phyloP scores from a whole-genome alignment of 2,113 vertebrate species.

The Sapajus apella region DNA sequence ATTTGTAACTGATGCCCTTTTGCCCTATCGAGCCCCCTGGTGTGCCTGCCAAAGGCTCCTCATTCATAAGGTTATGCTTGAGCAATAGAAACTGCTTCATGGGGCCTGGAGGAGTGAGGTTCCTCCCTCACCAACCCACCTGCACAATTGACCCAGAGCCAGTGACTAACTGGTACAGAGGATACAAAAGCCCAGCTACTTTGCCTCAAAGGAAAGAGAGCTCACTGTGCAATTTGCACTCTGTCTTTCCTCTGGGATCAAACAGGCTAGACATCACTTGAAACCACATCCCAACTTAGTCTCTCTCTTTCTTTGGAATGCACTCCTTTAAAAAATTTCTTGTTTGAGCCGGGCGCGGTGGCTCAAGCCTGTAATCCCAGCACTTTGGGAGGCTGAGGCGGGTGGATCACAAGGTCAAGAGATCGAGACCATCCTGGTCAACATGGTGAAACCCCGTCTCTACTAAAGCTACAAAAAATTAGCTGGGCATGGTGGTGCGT shows the following conservation, averaged over 20 bases:
- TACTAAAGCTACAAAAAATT: no score
- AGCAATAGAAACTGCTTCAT: neutral
- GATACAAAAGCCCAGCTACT: neutral
- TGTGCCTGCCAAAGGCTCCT: neutral
- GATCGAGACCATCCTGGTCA: no score
- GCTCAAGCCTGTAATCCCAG: no score
- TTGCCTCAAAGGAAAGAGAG: neutral
- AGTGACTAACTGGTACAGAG: neutral
- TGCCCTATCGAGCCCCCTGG: neutral
- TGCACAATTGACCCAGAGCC: neutral
- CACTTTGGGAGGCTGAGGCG: no score
- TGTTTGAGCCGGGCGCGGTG: no score
- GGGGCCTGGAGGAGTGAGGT: no score
- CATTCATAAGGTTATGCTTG: neutral
- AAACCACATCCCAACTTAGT: neutral
- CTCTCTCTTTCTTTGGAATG: neutral
- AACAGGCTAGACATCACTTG: neutral
- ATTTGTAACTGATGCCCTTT: neutral
- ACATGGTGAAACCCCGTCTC: no score
- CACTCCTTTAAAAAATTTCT: neutral
- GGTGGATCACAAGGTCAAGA: no score
- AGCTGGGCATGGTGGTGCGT: no score
- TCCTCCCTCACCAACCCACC: neutral
- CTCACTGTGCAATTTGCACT: neutral
- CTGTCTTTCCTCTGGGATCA: neutral